Evolutionary conservation across 2,888 invertebrate genomes (phyloP).

Genomic region (Acronicta aceris): DNA sequence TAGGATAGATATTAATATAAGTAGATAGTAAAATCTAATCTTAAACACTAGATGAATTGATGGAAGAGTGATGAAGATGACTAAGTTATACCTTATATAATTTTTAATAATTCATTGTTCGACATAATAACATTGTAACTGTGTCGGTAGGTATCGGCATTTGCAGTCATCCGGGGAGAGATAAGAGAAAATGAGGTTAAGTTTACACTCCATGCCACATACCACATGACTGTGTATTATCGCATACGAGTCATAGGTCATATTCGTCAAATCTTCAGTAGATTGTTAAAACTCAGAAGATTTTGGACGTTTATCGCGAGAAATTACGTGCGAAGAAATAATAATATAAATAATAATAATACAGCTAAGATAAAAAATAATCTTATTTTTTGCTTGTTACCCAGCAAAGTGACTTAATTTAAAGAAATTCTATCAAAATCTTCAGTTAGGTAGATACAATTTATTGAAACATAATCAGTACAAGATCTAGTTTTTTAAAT

Average conservation of each 20-base stretch:
- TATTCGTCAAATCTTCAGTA: constrained; percentile 2
- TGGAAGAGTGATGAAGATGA: too few relatives aligned
- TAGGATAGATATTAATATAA: too few relatives aligned
- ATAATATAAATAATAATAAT: too few relatives aligned
- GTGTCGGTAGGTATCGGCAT: constrained; percentile 28
- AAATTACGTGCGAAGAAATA: not conserved
- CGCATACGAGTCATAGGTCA: constrained; percentile 49
- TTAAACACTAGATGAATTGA: not conserved
- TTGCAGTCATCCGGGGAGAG: constrained; percentile 53
- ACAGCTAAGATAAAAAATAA: too few relatives aligned
- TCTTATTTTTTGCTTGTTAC: too few relatives aligned
- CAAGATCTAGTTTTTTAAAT: too few relatives aligned
- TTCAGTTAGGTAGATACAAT: too few relatives aligned
- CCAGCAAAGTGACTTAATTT: too few relatives aligned
- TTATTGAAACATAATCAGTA: too few relatives aligned
- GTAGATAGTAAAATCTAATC: too few relatives aligned
- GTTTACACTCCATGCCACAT: constrained; percentile 56
- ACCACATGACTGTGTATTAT: constrained; percentile 40
- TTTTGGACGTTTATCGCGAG: not conserved
- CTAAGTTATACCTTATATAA: too few relatives aligned
- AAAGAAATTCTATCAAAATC: too few relatives aligned
- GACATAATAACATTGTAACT: constrained; percentile 30
- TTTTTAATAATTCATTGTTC: constrained; percentile 33
- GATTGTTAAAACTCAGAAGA: constrained; percentile 10
- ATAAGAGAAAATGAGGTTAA: constrained; percentile 62